These are phyloP conservation scores for Agrochola litura DNA, from an alignment of 2,888 invertebrate genomes.

Conservation along the genomic window DNA sequence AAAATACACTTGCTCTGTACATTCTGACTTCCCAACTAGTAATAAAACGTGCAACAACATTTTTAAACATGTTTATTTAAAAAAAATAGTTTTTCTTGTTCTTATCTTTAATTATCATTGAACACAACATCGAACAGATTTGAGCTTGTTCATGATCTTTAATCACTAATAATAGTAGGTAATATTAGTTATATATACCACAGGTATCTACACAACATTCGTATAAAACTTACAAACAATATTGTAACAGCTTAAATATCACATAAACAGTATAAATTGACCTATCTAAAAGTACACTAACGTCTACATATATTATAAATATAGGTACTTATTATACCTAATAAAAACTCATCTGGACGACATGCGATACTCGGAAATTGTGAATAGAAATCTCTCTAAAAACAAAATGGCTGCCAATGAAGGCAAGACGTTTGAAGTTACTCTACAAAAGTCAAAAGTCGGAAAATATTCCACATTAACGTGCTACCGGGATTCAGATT, in stretches of 20 bases:
- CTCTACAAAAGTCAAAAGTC: slow-evolving; percentile 20
- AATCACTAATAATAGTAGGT: not conserved
- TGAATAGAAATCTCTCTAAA: slow-evolving; percentile 16
- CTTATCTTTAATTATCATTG: slow-evolving; percentile 15
- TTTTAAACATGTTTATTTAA: slow-evolving; percentile 19
- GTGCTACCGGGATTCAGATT: too few relatives aligned
- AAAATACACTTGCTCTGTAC: not conserved
- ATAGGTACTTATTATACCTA: slow-evolving; percentile 15
- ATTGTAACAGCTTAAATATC: slow-evolving; percentile 26
- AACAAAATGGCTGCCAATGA: slow-evolving; percentile 23
- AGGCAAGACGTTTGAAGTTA: slow-evolving; percentile 21
- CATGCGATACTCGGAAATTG: not conserved
- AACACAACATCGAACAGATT: slow-evolving; percentile 39
- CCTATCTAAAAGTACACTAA: slow-evolving; percentile 42
- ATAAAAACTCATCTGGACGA: slow-evolving; percentile 25
- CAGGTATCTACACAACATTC: slow-evolving; percentile 30
- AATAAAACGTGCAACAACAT: not conserved
- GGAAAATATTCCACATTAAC: too few relatives aligned
- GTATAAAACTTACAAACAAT: slow-evolving; percentile 52
- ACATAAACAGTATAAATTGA: slow-evolving; percentile 43
- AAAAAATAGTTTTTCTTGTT: not conserved
- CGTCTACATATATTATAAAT: slow-evolving; percentile 40
- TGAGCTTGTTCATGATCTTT: slow-evolving; percentile 42
- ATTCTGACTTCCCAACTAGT: not conserved
- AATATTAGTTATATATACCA: slow-evolving; percentile 4